Conservation (phyloP, 2,797 vertebrate species). For the Poecilia picta region DNA sequence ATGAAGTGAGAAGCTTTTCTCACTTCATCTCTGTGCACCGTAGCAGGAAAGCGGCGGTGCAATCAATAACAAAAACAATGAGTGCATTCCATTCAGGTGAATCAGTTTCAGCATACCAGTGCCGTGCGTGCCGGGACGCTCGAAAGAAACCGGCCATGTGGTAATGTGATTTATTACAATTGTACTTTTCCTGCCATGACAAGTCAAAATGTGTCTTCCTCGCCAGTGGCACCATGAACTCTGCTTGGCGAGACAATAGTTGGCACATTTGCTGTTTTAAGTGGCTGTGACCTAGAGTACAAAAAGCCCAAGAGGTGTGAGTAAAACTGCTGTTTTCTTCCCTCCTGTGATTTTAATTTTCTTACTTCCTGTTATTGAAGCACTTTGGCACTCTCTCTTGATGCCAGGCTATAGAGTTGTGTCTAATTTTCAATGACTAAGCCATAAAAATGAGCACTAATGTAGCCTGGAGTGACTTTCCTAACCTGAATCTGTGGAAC, state of each 20-base stretch:
- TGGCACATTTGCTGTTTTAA: conserved; percentile 20
- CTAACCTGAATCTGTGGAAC: conserved; percentile 65
- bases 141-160: not conserved
- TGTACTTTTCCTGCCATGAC: conserved; percentile 24
- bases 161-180: conserved; percentile 15
- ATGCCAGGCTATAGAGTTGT: conserved; percentile 37
- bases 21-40: not conserved
- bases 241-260: conserved; percentile 15
- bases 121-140: not conserved
- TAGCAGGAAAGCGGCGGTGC: conserved; percentile 16
- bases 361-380: conserved; percentile 31
- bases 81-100: conserved; percentile 25
- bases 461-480: conserved; percentile 55
- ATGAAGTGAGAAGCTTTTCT: not conserved
- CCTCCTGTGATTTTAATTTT: conserved; percentile 24
- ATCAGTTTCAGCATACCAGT: conserved; percentile 1
- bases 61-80: conserved; percentile 23
- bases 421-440: conserved; percentile 58
- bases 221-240: not conserved
- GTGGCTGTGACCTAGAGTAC: not conserved
- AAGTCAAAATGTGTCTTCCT: conserved; percentile 19
- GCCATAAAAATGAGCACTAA: conserved; percentile 51
- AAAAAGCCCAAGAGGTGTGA: not conserved
- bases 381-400: conserved; percentile 22
- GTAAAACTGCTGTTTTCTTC: conserved; percentile 27